Evolutionary conservation across 1,140 invertebrate species (phyloP), one percentile per base, ranked within the genome.

Genomic region (Brachionus sp.): DNA sequence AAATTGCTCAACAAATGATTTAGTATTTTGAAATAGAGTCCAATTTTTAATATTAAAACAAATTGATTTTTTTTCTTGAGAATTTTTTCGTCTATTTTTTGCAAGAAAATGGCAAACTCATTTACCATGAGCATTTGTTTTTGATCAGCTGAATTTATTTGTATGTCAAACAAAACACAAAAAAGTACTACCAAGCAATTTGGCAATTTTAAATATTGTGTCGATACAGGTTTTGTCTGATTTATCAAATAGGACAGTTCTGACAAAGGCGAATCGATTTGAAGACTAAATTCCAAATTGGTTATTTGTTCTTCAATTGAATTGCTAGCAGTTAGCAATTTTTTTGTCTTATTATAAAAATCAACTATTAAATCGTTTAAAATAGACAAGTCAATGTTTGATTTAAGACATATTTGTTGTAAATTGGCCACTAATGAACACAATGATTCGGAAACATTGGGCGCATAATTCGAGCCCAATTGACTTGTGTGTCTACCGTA

Each of bases 91-190:
- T 80, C 77, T 25, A 62, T 80, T 10, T 35, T 42, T 23, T 23
- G 7, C 9, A 62, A 62, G 42, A 9, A 80, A 80, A 10, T 19
- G 0, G 4, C n/a, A 62, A 80, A 66, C 19, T 62, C 77, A 16
- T 12, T 35, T 44, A 66, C 25, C 19, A 46, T 75, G 44, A 9
- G 10, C 12, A 46, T 13, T 16, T 25, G 42, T 19, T 46, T 62
- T 39, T n/a, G 23, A 5, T 80, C 50, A 42, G 16, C 16, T 29
- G 77, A 80, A 35, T 39, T 57, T 35, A 66, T 66, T 42, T 66
- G 53, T 10, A 80, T 80, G n/a, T 80, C 77, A 19, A 80, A 80
- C 0, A 80, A n/a, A 2, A 80, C 50, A 66, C 77, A 80, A 25
- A 80, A 80, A 25, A 80, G 33, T 9, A 80, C 50, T 7, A 80